Percentiles rank a stretch among this genome's conserved stretches.
phyloP scores from a whole-genome alignment of 2,113 vertebrate species.

The Rana temporaria region DNA sequence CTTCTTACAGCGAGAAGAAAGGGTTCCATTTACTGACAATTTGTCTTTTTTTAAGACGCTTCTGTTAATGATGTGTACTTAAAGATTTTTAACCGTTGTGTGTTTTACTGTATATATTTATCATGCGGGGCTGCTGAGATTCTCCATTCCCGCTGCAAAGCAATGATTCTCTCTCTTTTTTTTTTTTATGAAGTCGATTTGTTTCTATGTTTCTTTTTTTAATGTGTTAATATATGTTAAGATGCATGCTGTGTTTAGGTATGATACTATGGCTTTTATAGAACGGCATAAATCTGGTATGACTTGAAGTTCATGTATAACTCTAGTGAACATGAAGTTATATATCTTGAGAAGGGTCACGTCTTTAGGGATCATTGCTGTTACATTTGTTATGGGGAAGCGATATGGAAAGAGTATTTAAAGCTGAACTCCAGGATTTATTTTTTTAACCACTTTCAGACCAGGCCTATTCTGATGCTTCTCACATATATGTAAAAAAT shows the following conservation, averaged over 20 bases:
- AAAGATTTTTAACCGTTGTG: constrained; percentile 19
- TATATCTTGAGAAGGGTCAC: too few relatives aligned
- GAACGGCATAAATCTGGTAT: background rate
- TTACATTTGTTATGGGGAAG: too few relatives aligned
- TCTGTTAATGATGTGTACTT: constrained; percentile 44
- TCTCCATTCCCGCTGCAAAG: background rate
- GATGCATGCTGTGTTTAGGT: background rate
- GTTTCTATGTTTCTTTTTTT: background rate
- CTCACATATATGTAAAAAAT: too few relatives aligned
- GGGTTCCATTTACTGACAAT: constrained; percentile 31
- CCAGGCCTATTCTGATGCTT: too few relatives aligned
- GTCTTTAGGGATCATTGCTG: too few relatives aligned
- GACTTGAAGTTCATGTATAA: too few relatives aligned
- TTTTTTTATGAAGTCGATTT: constrained; percentile 4
- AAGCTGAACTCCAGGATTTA: too few relatives aligned
- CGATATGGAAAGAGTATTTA: too few relatives aligned
- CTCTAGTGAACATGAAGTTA: too few relatives aligned
- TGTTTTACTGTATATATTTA: background rate
- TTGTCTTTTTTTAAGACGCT: constrained; percentile 34
- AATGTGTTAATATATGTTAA: background rate
- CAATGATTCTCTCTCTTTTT: background rate
- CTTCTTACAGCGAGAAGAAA: background rate
- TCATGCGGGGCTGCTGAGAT: background rate
- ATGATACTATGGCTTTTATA: background rate
- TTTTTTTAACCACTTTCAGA: too few relatives aligned